Percentiles rank a stretch among this genome's conserved stretches.
Conservation (phyloP, 2,113 vertebrate genomes). For the Callorhinus ursinus region DNA sequence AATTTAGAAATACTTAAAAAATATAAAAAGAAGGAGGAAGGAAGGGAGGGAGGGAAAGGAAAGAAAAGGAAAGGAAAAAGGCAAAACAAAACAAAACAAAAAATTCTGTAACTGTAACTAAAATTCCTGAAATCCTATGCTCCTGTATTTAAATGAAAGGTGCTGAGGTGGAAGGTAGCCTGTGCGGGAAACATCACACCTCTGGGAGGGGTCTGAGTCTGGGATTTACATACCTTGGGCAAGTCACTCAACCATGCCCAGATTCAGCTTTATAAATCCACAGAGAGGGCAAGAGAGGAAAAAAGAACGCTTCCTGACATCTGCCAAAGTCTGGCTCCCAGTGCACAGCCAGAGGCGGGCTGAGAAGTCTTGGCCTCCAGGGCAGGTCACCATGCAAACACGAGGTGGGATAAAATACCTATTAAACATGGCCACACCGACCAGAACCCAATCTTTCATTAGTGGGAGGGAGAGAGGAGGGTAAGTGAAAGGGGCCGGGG, state of each 20-base stretch:
- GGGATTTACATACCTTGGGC: not conserved
- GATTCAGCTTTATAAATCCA: not conserved
- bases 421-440: not conserved
- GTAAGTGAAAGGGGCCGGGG: not conserved
- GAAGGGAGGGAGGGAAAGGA: too few relatives aligned
- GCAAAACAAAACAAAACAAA: not conserved
- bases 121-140: not conserved
- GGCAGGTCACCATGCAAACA: not conserved
- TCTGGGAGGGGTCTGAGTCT: not conserved
- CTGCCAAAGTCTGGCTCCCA: not conserved
- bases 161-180: not conserved
- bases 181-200: not conserved
- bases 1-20: not conserved
- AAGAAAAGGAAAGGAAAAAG: not conserved
- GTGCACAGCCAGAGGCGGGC: not conserved
- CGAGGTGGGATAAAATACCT: not conserved
- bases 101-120: not conserved
- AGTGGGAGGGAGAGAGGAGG: not conserved
- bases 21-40: not conserved
- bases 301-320: not conserved
- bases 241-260: not conserved
- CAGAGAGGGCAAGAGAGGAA: not conserved
- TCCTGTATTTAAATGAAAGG: not conserved
- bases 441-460: constrained; percentile 41
- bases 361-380: not conserved